Base-by-base conservation (phyloP, 2,797 vertebrate species). In the Ctenopoma kingsleyae region DNA sequence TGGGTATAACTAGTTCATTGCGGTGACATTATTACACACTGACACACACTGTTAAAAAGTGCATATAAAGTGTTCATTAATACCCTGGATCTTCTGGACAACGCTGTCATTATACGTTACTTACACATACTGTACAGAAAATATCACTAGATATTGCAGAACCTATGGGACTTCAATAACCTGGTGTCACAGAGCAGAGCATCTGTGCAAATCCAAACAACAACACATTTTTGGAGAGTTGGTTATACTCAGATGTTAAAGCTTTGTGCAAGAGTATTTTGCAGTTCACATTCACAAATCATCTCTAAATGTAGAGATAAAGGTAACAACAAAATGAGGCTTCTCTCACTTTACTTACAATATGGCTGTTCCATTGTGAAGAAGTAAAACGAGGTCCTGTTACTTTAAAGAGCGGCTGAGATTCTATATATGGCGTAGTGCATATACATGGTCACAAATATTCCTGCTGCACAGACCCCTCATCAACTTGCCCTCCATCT, bases 381-480 rank as follows among this genome's bases (percentile, higher is more conserved):
- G 12, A 46, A 25, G 57, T 40, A 35, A 66, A 69, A 19, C 67
- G 58, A 78, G 52, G 53, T 82, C 66, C 4, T 0, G 56, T 68
- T 63, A 53, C 69, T 36, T 30, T 67, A 27, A 52, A 12, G 36
- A 56, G 58, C 25, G 27, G 49, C 54, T 19, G 16, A 30, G 41
- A 15, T 57, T 87, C 84, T 89, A 82, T 83, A 80, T 84, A 78
- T 81, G 78, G 75, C 68, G 27, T 53, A 55, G 59, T 32, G 22
- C 30, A 27, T 27, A 44, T 11, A 17, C 55, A 78, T 54, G 64
- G 51, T 48, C n/a, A 6, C 25, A 46, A 48, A 44, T 47, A 10
- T 40, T 82, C 56, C 61, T 19, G 58, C 70, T 22, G 61, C 57
- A 55, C 22, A 58, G 68, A 81, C 30, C 80, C 73, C 60, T 78